These are phyloP conservation scores for Pedionomus torquatus DNA, from an alignment of 2,113 vertebrate genomes.

Conservation along the genomic window DNA sequence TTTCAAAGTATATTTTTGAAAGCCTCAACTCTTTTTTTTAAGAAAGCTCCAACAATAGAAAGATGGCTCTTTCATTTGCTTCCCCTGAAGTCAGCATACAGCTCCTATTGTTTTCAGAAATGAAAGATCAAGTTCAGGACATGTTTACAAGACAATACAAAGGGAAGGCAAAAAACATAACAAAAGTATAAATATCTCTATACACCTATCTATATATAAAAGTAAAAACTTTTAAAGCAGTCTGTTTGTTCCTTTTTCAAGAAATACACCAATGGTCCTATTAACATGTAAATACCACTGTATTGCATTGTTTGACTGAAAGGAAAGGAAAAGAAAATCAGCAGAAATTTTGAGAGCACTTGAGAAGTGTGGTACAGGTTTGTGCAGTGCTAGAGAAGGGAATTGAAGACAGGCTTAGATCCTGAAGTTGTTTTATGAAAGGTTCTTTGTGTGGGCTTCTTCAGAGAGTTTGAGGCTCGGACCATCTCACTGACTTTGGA, in stretches of 20 bases:
- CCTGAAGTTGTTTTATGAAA: background rate
- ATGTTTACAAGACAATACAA: slow-evolving; percentile 43
- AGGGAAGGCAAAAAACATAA: slow-evolving; percentile 35
- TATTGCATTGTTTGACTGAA: background rate
- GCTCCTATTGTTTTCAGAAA: slow-evolving; percentile 37
- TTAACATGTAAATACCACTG: background rate
- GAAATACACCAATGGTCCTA: background rate
- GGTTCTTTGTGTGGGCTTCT: background rate
- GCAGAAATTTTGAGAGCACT: background rate
- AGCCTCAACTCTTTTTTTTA: background rate
- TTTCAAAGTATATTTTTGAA: background rate
- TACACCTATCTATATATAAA: background rate
- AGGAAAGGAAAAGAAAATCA: background rate
- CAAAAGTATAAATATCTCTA: slow-evolving; percentile 36
- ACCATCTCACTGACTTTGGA: background rate
- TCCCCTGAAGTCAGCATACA: background rate
- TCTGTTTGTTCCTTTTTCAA: background rate
- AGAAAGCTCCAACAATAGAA: background rate
- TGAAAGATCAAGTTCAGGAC: background rate
- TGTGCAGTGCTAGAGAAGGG: background rate
- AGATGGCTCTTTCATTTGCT: slow-evolving; percentile 2
- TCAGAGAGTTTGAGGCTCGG: rapidly evolving
- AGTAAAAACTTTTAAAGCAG: background rate
- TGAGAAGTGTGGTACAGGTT: background rate
- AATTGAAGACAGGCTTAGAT: background rate